Base-by-base conservation (phyloP, 1,140 invertebrate genomes). In the Drosophila arizonae region DNA sequence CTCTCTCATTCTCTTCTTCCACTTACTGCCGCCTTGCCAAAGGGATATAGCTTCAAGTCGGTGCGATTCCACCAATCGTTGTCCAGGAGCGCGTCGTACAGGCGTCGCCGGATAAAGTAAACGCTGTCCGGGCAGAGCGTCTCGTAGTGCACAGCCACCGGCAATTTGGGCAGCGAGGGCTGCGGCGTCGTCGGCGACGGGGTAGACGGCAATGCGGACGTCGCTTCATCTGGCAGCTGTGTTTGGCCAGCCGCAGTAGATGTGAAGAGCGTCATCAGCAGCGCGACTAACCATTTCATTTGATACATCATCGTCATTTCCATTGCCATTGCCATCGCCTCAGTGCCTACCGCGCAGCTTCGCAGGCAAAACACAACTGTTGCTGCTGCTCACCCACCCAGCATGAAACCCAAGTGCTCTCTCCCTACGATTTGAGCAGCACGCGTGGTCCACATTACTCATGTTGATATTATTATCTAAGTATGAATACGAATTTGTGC, bases 11-110 rank as follows among this genome's bases (percentile, higher is more conserved):
- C 33, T 33, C 33, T 33, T 6, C 6, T 5, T 8, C 8, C 0
- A 77, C 89, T 87, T 64, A 91, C 90, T 15, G 63, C 69, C 1
- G 89, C 90, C 62, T 91, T 91, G 26, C 90, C 90, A 43, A 89
- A 91, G n/a, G 90, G 90, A 56, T 90, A 77, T 4, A 91, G 67
- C 60, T 90, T 76, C 1, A 91, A 67, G 13, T 91, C 79, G 0
- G 73, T 85, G 54, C 71, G 55, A 3, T 72, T 46, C 72, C 86
- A 76, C 72, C 84, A 77, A 24, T 77, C 54, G 21, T 91, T 80
- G 6, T 84, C 64, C 1, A 21, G 30, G 26, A 90, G 72, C 2
- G 85, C 72, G 54, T 74, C 65, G 46, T 80, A 63, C 0, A 91
- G 62, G 6, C 84, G 61, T 17, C 75, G 77, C 0, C 79, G 55